Conservation (phyloP, 2,797 vertebrate genomes). For the Gambelia wislizenii region DNA sequence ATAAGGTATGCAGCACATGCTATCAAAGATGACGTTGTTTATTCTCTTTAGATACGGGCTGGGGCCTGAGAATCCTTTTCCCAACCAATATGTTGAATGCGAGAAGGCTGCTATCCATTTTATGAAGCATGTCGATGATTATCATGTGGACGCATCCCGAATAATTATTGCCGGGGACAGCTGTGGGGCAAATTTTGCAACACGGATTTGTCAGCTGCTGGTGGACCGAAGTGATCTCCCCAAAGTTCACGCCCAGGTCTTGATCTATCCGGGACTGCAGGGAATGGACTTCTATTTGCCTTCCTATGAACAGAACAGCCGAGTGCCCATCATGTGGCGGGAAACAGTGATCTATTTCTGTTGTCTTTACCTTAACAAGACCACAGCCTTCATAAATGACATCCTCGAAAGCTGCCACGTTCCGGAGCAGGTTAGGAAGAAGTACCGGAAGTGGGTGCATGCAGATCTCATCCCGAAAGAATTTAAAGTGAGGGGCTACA, state of each 20-base stretch:
- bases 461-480: slow-evolving; percentile 78
- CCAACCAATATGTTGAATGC: slow-evolving; percentile 75
- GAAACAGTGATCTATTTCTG: slow-evolving; percentile 73
- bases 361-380: slow-evolving; percentile 76
- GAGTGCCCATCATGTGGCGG: slow-evolving; percentile 79
- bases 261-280: slow-evolving; percentile 84
- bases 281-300: slow-evolving; percentile 84
- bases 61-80: slow-evolving; percentile 80
- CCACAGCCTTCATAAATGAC: slow-evolving; percentile 69
- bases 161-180: slow-evolving; percentile 85
- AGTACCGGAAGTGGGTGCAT: slow-evolving; percentile 79
- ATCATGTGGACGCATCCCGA: slow-evolving; percentile 77
- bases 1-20: too few species aligned
- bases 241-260: slow-evolving; percentile 82
- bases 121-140: slow-evolving; percentile 78
- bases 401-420: slow-evolving; percentile 78
- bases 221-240: slow-evolving; percentile 74
- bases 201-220: slow-evolving; percentile 77
- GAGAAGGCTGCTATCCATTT: slow-evolving; percentile 79
- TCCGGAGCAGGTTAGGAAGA: slow-evolving; percentile 74
- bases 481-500: slow-evolving; percentile 71
- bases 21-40: not conserved
- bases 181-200: slow-evolving; percentile 79
- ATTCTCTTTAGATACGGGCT: slow-evolving; percentile 75
- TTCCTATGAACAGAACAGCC: slow-evolving; percentile 84